Conservation (phyloP, 2,797 vertebrate genomes). For the Acrossocheilus fasciatus region DNA sequence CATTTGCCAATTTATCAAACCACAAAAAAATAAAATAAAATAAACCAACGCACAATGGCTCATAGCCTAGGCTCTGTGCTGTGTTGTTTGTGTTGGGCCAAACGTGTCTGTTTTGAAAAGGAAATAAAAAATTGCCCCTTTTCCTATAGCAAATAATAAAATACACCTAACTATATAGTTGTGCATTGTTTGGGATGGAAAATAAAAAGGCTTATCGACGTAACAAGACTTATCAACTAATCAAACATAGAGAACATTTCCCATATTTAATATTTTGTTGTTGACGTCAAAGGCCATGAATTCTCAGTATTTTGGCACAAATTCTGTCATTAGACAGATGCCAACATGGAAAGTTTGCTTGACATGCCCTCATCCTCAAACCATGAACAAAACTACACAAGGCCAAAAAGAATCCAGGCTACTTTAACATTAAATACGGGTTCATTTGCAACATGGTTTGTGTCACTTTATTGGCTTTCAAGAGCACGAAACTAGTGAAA, state of each 20-base stretch:
- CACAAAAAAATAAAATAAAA: background rate
- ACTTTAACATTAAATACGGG: background rate
- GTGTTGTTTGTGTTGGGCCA: background rate
- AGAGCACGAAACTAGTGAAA: background rate
- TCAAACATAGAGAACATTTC: constrained; percentile 19
- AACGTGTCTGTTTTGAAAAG: constrained; percentile 7
- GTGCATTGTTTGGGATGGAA: constrained; percentile 11
- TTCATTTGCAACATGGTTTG: background rate
- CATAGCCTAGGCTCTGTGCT: background rate
- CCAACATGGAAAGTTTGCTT: constrained; percentile 27
- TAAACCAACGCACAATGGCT: background rate
- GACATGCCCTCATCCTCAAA: constrained; percentile 2
- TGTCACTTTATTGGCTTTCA: background rate
- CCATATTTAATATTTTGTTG: constrained; percentile 16
- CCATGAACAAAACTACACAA: constrained; percentile 19
- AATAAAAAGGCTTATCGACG: background rate
- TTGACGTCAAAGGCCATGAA: background rate
- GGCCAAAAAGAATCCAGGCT: background rate
- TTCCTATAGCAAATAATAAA: constrained; percentile 19
- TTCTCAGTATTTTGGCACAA: background rate
- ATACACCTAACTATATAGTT: background rate
- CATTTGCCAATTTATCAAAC: constrained; percentile 12
- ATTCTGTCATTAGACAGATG: background rate
- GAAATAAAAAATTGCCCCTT: background rate
- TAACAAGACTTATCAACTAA: background rate